A percentile compares a stretch with the other conserved stretches of the same genome.
phyloP scores from a whole-genome alignment of 2,888 invertebrate genomes.

The Keiferia lycopersicella region DNA sequence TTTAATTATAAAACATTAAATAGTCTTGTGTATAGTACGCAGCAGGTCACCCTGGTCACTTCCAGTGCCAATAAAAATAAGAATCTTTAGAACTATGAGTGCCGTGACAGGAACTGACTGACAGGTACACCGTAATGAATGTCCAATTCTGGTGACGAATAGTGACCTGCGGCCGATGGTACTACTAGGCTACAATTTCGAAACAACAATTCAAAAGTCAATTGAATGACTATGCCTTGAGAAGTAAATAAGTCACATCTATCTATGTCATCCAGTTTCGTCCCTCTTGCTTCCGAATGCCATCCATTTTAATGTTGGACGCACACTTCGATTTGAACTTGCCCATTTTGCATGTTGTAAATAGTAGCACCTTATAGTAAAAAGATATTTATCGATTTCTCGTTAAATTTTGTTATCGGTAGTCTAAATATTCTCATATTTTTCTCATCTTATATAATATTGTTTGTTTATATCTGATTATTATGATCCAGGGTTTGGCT shows the following conservation, averaged over 20 bases:
- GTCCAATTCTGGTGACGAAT: too few species aligned
- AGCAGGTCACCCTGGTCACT: too few species aligned
- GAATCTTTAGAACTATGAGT: too few species aligned
- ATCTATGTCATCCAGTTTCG: conserved; percentile 56
- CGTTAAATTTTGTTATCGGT: conserved; percentile 75
- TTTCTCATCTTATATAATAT: conserved; percentile 47
- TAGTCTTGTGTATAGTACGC: background rate
- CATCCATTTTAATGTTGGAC: conserved; percentile 73
- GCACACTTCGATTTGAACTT: conserved; percentile 68
- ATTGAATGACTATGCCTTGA: conserved; percentile 58
- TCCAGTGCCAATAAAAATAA: too few species aligned
- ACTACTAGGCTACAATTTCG: conserved; percentile 9
- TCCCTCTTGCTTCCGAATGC: conserved; percentile 66
- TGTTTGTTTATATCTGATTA: conserved; percentile 38
- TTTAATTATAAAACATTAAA: background rate
- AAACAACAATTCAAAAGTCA: conserved; percentile 54
- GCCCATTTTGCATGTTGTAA: conserved; percentile 76
- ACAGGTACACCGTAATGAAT: too few species aligned
- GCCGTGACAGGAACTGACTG: too few species aligned
- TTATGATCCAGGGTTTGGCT: conserved; percentile 36
- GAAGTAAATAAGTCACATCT: conserved; percentile 48
- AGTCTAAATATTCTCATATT: conserved; percentile 61
- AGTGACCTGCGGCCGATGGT: too few species aligned
- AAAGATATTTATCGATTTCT: conserved; percentile 67
- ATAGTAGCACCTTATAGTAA: conserved; percentile 62